Conservation (phyloP, 1,140 invertebrate genomes). For the Lepidurus couesii region DNA sequence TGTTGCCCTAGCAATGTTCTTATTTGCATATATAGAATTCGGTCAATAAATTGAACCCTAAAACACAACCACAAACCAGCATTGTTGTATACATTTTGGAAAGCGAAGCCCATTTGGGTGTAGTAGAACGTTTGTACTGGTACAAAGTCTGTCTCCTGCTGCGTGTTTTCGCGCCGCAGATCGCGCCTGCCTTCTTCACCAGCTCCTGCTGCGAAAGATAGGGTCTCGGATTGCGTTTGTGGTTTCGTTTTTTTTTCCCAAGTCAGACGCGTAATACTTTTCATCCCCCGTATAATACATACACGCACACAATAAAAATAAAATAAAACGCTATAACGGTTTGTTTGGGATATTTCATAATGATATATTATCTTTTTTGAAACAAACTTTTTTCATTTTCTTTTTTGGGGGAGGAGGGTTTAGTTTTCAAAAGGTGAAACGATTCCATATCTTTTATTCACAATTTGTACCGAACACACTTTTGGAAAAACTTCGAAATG, state of each 20-base stretch:
- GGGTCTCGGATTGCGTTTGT: slow-evolving; percentile 4
- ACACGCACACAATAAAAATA: no score
- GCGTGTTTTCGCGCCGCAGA: slow-evolving; percentile 20
- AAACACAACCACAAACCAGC: slow-evolving; percentile 13
- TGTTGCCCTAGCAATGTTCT: background rate
- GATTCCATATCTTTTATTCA: background rate
- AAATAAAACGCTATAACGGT: no score
- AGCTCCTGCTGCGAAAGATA: slow-evolving; percentile 17
- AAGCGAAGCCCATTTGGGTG: slow-evolving; percentile 6
- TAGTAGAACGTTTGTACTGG: background rate
- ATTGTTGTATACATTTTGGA: slow-evolving; percentile 12
- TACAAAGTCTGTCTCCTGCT: slow-evolving; percentile 10
- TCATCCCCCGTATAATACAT: background rate
- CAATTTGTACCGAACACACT: background rate
- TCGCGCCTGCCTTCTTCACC: slow-evolving; percentile 16
- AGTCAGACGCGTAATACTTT: background rate
- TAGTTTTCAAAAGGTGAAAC: background rate
- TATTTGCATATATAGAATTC: background rate
- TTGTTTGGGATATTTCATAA: background rate
- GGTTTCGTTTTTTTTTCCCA: background rate
- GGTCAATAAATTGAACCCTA: slow-evolving; percentile 22
- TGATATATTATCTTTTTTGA: background rate
- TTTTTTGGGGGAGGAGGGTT: background rate
- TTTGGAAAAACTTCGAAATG: background rate
- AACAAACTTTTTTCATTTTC: background rate